phyloP scores from a whole-genome alignment of 2,888 invertebrate genomes.

The Tipula vernalis region DNA sequence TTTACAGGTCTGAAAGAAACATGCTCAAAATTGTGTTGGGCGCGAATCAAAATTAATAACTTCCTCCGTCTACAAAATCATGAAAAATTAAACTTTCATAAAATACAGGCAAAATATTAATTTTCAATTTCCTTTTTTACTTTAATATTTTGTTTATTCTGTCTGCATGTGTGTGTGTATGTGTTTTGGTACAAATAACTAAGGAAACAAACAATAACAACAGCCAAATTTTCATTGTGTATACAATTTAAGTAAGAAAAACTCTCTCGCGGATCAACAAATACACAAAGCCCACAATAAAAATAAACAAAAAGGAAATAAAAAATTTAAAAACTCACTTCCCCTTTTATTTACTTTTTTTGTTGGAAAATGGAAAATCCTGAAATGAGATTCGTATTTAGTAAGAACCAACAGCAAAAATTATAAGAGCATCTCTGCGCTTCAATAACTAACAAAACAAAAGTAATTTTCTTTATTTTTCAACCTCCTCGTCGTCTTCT shows the following conservation, averaged over 20 bases:
- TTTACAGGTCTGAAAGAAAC: background rate
- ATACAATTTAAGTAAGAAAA: background rate
- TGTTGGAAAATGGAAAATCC: background rate
- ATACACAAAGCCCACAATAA: background rate
- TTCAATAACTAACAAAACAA: background rate
- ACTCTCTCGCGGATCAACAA: background rate
- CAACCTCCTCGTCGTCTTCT: background rate
- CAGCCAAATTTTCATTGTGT: background rate
- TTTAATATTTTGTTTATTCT: background rate
- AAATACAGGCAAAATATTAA: background rate
- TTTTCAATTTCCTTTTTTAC: background rate
- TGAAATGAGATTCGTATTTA: background rate
- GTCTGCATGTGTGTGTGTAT: background rate
- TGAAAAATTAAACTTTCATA: background rate
- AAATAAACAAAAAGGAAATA: no score
- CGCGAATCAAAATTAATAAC: background rate
- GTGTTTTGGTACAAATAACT: background rate
- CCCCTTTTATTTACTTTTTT: background rate
- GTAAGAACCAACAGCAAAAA: background rate
- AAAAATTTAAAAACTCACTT: background rate
- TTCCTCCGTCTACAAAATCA: background rate
- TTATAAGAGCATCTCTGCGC: background rate
- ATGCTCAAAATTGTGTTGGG: background rate
- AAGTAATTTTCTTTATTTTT: background rate
- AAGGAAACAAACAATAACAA: background rate